These are phyloP conservation scores for Dasyprocta punctata DNA, from an alignment of 2,113 vertebrate genomes.

Conservation along the genomic window DNA sequence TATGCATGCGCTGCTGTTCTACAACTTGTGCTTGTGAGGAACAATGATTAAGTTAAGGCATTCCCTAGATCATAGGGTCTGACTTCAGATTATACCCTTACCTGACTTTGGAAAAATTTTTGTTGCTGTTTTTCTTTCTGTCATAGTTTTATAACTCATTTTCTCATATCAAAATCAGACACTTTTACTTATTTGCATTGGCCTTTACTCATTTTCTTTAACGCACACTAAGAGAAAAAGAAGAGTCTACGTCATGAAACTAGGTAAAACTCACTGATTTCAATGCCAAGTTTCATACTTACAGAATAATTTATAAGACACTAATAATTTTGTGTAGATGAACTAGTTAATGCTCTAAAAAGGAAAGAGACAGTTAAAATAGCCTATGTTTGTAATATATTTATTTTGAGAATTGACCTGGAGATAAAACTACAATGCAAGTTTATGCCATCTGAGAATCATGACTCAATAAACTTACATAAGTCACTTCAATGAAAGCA, in stretches of 20 bases:
- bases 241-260: not conserved
- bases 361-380: constrained; percentile 2
- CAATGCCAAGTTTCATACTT: not conserved
- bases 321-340: not conserved
- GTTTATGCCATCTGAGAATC: not conserved
- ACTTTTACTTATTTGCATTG: not conserved
- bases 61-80: not conserved
- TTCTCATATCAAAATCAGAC: not conserved
- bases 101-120: not conserved
- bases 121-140: not conserved
- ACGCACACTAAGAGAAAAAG: not conserved
- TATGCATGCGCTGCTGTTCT: not conserved
- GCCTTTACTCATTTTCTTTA: not conserved
- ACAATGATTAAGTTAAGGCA: fast-evolving
- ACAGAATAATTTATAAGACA: not conserved
- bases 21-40: not conserved
- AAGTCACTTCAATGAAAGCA: not conserved
- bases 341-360: not conserved
- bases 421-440: not conserved
- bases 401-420: not conserved
- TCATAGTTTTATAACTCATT: not conserved
- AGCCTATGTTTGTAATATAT: not conserved
- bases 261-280: not conserved
- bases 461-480: not conserved
- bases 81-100: not conserved